Evolutionary conservation across 1,140 invertebrate genomes (phyloP).

Genomic region (Brachionus asplanchnoidis): DNA sequence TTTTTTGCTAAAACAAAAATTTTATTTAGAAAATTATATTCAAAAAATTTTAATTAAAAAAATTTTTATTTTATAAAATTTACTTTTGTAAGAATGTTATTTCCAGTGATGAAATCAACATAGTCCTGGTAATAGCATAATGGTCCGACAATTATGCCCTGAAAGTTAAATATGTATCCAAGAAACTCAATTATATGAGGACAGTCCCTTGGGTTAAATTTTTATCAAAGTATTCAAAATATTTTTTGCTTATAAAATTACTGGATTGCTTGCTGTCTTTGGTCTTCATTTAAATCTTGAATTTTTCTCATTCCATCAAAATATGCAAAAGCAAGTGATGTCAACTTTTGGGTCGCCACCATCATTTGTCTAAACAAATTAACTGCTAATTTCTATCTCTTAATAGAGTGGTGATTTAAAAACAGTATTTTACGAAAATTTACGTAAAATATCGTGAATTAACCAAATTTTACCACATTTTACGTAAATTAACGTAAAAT

Average conservation of each 20-base stretch:
- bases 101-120: slow-evolving; percentile 39
- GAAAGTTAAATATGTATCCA: slow-evolving; percentile 43
- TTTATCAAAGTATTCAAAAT: background rate
- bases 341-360: slow-evolving; percentile 93
- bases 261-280: background rate
- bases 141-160: slow-evolving; percentile 43
- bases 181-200: slow-evolving; percentile 42
- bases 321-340: slow-evolving; percentile 79
- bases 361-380: slow-evolving; percentile 71
- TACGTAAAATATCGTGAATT: too few species aligned
- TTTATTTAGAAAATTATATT: background rate
- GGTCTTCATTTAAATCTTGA: slow-evolving; percentile 26
- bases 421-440: too few species aligned
- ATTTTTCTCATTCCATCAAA: slow-evolving; percentile 68
- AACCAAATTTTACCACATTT: too few species aligned
- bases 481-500: too few species aligned
- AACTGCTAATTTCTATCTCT: too few species aligned
- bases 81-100: slow-evolving; percentile 22
- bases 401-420: too few species aligned
- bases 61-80: background rate
- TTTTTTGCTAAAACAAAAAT: background rate
- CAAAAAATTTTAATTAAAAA: background rate
- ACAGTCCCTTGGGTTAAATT: background rate
- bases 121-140: slow-evolving; percentile 43
- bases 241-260: background rate